phyloP scores from a whole-genome alignment of 2,888 invertebrate genomes.

The Acleris sparsana region DNA sequence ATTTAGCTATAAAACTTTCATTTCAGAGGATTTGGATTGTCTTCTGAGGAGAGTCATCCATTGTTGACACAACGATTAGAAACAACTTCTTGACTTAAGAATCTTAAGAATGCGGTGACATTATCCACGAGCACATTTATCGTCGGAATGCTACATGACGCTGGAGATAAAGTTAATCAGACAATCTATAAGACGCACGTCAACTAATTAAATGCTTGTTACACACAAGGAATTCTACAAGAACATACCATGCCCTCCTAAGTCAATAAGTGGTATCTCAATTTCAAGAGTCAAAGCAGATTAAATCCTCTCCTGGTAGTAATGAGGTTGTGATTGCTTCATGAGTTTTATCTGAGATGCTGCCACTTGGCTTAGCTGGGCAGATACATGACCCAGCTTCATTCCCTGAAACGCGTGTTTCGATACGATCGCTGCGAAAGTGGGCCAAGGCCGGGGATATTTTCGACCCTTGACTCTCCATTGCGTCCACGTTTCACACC shows the following conservation, averaged over 20 bases:
- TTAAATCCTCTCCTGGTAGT: too few relatives aligned
- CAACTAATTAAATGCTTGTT: constrained; percentile 9
- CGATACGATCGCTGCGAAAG: constrained; percentile 9
- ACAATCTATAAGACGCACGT: constrained; percentile 10
- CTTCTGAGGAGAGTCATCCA: not conserved
- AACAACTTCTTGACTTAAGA: not conserved
- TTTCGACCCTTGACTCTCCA: constrained; percentile 16
- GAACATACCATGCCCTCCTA: not conserved
- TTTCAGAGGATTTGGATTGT: not conserved
- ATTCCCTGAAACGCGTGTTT: not conserved
- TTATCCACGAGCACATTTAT: not conserved
- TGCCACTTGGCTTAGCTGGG: too few relatives aligned
- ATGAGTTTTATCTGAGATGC: too few relatives aligned
- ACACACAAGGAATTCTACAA: constrained; percentile 5
- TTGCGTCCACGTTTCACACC: constrained; percentile 14
- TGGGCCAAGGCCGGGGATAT: constrained; percentile 28
- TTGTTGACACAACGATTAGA: constrained; percentile 3
- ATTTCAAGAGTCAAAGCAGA: too few relatives aligned
- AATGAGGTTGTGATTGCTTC: too few relatives aligned
- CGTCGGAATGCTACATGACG: not conserved
- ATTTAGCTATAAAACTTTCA: constrained; percentile 8
- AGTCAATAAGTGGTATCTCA: too few relatives aligned
- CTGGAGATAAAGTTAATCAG: constrained; percentile 26
- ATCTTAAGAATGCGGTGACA: not conserved
- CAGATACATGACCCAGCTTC: not conserved